phyloP scores from a whole-genome alignment of 2,888 invertebrate species.

The Anoplius nigerrimus region DNA sequence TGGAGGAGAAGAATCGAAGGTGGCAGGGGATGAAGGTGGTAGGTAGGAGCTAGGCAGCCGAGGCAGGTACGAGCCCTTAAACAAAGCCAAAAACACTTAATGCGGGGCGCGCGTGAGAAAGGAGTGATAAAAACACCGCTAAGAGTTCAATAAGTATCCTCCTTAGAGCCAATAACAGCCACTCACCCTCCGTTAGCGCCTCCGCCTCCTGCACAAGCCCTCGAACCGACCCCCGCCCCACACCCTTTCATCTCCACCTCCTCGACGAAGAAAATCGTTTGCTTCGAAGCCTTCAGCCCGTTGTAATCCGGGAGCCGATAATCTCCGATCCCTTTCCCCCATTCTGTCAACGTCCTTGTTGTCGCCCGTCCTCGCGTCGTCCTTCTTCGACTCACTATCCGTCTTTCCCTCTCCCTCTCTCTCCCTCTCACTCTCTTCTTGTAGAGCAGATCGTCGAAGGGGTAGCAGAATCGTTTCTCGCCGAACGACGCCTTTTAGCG shows the following conservation, averaged over 20 bases:
- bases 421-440: slow-evolving; percentile 10
- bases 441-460: slow-evolving; percentile 24
- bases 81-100: slow-evolving; percentile 67
- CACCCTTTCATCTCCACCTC: slow-evolving; percentile 38
- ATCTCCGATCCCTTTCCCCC: slow-evolving; percentile 61
- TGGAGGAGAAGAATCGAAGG: slow-evolving; percentile 8
- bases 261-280: slow-evolving; percentile 67
- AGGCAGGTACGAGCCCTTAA: slow-evolving; percentile 46
- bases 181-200: slow-evolving; percentile 51
- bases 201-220: slow-evolving; percentile 7
- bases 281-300: slow-evolving; percentile 62
- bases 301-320: slow-evolving; percentile 71
- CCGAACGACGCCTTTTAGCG: slow-evolving; percentile 56
- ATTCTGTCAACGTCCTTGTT: slow-evolving; percentile 38
- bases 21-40: slow-evolving; percentile 30
- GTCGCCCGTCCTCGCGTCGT: slow-evolving; percentile 20
- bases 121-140: slow-evolving; percentile 68
- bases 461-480: slow-evolving; percentile 26
- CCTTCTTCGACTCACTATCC: slow-evolving; percentile 12
- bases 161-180: slow-evolving; percentile 70
- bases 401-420: slow-evolving; percentile 11
- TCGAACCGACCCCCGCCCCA: slow-evolving; percentile 27
- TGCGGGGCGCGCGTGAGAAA: slow-evolving; percentile 49
- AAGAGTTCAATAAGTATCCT: slow-evolving; percentile 74
- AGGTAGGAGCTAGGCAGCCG: slow-evolving; percentile 39